phyloP scores from a whole-genome alignment of 1,140 invertebrate species.

The Galleria mellonella region DNA sequence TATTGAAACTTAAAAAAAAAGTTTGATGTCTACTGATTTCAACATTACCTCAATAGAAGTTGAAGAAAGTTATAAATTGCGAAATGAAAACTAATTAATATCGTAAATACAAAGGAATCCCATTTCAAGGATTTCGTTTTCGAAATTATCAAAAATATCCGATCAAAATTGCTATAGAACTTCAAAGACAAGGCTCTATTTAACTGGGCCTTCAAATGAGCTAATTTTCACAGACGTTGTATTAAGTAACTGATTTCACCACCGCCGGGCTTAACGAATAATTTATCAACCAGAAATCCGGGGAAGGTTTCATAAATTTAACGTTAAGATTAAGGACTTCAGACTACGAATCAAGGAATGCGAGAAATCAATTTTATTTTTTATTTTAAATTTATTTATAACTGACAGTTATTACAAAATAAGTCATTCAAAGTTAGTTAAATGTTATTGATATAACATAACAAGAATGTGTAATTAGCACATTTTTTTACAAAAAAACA shows the following conservation, averaged over 20 bases:
- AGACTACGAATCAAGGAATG: slow-evolving; percentile 1
- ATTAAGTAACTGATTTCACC: slow-evolving; percentile 7
- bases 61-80: too few species aligned
- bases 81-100: neutral
- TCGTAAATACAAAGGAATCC: neutral
- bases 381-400: too few species aligned
- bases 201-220: neutral
- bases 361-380: neutral
- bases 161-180: neutral
- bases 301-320: slow-evolving; percentile 6
- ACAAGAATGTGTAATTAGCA: too few species aligned
- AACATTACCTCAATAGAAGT: too few species aligned
- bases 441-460: too few species aligned
- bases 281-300: slow-evolving; percentile 6
- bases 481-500: too few species aligned
- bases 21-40: too few species aligned
- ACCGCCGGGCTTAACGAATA: slow-evolving; percentile 1
- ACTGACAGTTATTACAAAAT: too few species aligned
- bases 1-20: too few species aligned
- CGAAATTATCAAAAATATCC: neutral
- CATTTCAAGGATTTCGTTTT: neutral
- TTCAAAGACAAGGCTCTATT: slow-evolving; percentile 1
- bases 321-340: slow-evolving; percentile 1
- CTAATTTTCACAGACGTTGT: slow-evolving; percentile 7
- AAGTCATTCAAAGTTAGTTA: too few species aligned